Evolutionary conservation across 2,888 invertebrate species (phyloP).

Genomic region (Scaptomyza flava): DNA sequence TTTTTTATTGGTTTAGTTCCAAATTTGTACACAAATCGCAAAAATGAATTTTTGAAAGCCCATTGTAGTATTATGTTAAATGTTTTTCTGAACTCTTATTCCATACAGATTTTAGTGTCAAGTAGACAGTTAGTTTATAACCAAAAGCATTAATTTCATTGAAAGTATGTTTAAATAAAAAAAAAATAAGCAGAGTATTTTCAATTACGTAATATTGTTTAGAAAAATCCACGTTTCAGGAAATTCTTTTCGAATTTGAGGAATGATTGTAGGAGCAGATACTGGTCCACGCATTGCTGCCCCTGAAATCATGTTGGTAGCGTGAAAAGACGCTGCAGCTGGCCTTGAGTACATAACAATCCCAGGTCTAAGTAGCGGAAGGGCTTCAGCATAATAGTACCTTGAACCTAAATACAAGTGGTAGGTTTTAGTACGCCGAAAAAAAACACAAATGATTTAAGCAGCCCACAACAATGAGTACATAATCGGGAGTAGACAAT

Average conservation of each 20-base stretch:
- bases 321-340: background rate
- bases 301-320: background rate
- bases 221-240: constrained; percentile 89
- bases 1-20: too few species aligned
- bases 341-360: background rate
- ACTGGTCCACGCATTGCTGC: background rate
- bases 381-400: constrained; percentile 1
- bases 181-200: background rate
- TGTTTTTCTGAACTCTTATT: constrained; percentile 26
- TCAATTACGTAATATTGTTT: constrained; percentile 37
- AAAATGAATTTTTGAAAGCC: background rate
- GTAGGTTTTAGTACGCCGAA: constrained; percentile 22
- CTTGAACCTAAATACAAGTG: constrained; percentile 4
- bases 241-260: constrained; percentile 10
- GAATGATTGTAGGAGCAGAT: background rate
- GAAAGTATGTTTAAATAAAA: background rate
- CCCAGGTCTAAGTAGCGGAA: background rate
- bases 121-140: constrained; percentile 13
- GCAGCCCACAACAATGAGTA: background rate
- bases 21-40: too few species aligned
- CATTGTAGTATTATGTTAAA: background rate
- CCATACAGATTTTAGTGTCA: constrained; percentile 11
- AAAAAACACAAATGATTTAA: constrained; percentile 1
- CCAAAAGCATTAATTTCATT: background rate
- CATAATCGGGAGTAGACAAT: background rate